Percentiles rank a stretch among this genome's conserved stretches.
These are phyloP conservation scores for Drosophila macrospina DNA, from an alignment of 2,888 invertebrate species.

Conservation along the genomic window DNA sequence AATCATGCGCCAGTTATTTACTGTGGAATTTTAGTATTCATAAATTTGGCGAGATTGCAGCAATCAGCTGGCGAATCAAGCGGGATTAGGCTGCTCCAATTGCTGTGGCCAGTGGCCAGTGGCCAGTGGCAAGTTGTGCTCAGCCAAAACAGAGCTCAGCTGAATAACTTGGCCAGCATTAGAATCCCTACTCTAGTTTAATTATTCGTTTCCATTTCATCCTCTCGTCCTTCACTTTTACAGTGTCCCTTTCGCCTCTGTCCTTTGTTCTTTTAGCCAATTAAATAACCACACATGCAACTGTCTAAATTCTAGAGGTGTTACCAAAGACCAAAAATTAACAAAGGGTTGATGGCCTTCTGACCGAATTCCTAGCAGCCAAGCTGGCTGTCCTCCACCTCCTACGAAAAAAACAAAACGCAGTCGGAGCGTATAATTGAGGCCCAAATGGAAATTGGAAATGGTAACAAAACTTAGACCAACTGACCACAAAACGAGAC, in stretches of 20 bases:
- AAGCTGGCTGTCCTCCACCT: constrained; percentile 1
- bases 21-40: constrained; percentile 77
- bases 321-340: constrained; percentile 53
- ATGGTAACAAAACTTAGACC: constrained; percentile 35
- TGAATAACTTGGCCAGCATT: constrained; percentile 1
- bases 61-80: constrained; percentile 19
- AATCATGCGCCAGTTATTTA: constrained; percentile 82
- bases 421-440: constrained; percentile 74
- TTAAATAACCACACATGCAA: constrained; percentile 24
- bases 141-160: constrained; percentile 1
- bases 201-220: constrained; percentile 45
- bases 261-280: constrained; percentile 16
- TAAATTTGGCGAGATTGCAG: constrained; percentile 63
- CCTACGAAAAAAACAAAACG: constrained; percentile 17
- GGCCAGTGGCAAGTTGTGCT: not conserved
- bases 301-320: constrained; percentile 62
- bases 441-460: constrained; percentile 55
- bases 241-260: no score
- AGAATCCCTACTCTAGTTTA: constrained; percentile 18
- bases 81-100: not conserved
- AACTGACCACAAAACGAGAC: constrained; percentile 53
- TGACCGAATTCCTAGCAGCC: constrained; percentile 68
- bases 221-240: not conserved
- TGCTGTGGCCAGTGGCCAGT: not conserved
- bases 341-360: constrained; percentile 73